These are phyloP conservation scores for Epirrhoe tristata DNA, from an alignment of 2,888 invertebrate genomes.

Conservation along the genomic window DNA sequence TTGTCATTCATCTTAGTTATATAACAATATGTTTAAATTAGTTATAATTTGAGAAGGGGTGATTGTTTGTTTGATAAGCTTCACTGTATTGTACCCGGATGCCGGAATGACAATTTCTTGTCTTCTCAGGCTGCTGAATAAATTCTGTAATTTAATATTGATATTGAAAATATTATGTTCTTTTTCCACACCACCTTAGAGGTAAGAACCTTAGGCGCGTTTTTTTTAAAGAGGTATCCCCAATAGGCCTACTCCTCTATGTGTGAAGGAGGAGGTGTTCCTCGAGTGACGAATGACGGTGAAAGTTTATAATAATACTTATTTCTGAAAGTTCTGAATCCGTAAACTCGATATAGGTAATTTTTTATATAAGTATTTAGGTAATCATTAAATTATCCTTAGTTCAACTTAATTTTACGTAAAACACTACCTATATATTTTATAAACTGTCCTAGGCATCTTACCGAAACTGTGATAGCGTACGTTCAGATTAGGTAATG, in stretches of 20 bases:
- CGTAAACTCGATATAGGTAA: neutral
- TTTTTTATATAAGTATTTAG: neutral
- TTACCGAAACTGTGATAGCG: slow-evolving; percentile 62
- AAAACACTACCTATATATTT: neutral
- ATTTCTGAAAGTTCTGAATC: neutral
- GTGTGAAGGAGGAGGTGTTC: neutral
- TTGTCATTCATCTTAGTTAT: slow-evolving; percentile 13
- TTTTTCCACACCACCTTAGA: slow-evolving; percentile 82
- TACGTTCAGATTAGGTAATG: slow-evolving; percentile 75
- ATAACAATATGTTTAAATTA: slow-evolving; percentile 17
- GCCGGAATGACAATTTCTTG: neutral
- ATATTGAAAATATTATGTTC: slow-evolving; percentile 44
- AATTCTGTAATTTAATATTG: neutral
- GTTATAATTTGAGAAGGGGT: slow-evolving; percentile 21
- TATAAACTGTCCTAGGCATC: slow-evolving; percentile 28
- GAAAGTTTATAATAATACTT: too few relatives aligned
- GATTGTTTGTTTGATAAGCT: slow-evolving; percentile 17
- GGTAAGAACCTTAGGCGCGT: slow-evolving; percentile 80
- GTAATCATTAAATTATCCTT: neutral
- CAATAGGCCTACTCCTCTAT: slow-evolving; percentile 81
- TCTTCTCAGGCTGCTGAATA: neutral
- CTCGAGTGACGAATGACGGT: neutral
- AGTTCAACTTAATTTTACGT: too few relatives aligned
- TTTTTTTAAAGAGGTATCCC: slow-evolving; percentile 84
- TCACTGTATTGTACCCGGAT: slow-evolving; percentile 10